Conservation (phyloP, 2,888 invertebrate genomes). For the Chromoteleia sp. region DNA sequence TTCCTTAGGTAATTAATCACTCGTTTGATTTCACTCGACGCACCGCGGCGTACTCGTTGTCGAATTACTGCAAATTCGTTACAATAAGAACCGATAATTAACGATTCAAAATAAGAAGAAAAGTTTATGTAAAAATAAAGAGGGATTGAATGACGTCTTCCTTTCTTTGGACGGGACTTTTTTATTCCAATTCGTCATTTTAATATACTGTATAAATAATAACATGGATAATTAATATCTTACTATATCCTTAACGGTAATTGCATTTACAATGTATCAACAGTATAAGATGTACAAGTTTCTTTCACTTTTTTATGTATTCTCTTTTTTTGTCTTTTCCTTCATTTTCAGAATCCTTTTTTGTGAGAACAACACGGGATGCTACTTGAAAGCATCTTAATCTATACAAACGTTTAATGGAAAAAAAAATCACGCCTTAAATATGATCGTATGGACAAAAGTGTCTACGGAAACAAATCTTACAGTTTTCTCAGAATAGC, state of each 20-base stretch:
- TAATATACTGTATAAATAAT: constrained; percentile 64
- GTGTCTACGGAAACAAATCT: constrained; percentile 26
- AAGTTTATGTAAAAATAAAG: no score
- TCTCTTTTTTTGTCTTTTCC: neutral
- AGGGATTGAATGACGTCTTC: neutral
- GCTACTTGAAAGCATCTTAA: constrained; percentile 50
- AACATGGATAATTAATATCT: constrained; percentile 51
- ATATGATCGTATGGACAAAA: constrained; percentile 24
- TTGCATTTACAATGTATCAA: constrained; percentile 58
- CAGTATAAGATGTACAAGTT: constrained; percentile 54
- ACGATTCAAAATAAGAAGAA: neutral
- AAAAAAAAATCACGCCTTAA: constrained; percentile 28
- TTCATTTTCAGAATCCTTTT: constrained; percentile 3
- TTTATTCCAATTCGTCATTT: constrained; percentile 61
- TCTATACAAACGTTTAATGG: constrained; percentile 49
- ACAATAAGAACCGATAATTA: neutral
- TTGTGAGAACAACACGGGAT: constrained; percentile 33
- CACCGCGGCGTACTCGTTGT: no score
- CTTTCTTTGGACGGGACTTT: constrained; percentile 56
- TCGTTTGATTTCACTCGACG: no score
- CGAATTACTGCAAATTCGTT: neutral
- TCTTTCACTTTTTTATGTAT: constrained; percentile 3
- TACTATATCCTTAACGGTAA: constrained; percentile 52
- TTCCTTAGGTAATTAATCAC: no score
- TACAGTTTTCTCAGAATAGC: neutral